Percentiles rank a stretch among this genome's conserved stretches.
Conservation (phyloP, 2,113 vertebrate species). For the Platysteira castanea region DNA sequence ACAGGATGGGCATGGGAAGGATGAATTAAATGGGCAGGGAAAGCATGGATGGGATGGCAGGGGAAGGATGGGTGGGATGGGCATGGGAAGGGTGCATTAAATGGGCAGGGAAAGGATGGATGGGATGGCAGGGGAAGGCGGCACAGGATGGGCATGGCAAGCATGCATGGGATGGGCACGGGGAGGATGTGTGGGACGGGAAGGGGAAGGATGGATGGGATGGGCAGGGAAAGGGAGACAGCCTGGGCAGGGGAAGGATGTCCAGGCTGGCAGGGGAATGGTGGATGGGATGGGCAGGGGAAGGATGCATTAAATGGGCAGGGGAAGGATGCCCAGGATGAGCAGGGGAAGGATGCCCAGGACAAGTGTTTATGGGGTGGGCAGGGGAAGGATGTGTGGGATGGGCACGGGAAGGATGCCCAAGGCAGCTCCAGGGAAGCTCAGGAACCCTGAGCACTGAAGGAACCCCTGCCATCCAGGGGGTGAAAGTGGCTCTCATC, state of each 20-base stretch:
- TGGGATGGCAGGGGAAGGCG: not conserved
- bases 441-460: not conserved
- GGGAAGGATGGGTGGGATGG: not conserved
- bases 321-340: no score
- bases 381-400: not conserved
- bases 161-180: not conserved
- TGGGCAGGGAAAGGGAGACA: not conserved
- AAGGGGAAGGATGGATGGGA: not conserved
- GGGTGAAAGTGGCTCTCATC: not conserved
- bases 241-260: no score
- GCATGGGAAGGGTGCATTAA: not conserved
- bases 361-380: not conserved
- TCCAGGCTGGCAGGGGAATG: fast-evolving
- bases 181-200: no score
- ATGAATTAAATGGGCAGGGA: not conserved
- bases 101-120: not conserved
- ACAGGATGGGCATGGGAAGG: not conserved
- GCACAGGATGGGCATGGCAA: fast-evolving
- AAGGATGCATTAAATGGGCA: not conserved
- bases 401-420: not conserved
- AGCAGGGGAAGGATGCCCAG: no score
- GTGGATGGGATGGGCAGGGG: no score
- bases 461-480: fast-evolving
- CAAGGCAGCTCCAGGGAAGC: not conserved
- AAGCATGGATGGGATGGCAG: not conserved